Evolutionary conservation across 2,888 invertebrate genomes (phyloP), one percentile per base, ranked within the genome.

Genomic region (Rhagium mordax): DNA sequence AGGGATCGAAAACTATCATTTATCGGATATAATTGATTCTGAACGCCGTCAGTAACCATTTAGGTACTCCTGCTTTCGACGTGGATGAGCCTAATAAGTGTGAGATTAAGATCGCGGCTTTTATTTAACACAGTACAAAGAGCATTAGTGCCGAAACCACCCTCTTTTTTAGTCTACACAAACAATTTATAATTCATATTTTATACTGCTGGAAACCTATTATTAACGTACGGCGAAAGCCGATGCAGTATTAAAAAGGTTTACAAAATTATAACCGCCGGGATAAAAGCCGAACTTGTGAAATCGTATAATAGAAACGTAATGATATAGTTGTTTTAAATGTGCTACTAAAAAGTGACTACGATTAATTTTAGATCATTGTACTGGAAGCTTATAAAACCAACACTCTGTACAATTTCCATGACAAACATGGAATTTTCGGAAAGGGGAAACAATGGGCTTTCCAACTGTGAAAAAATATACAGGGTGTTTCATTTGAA

Each of bases 21-120:
- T 81, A 82, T 81, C 81, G 78, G 71, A 72, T 71, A 76, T 83
- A 83, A 83, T 84, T 83, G 83, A 82, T 81, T 79, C 77, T 73
- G 82, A 82, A 78, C 76, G 79, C 81, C 79, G 81, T 81, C 83
- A 62, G 48, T 55, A 57, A 64, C 62, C 62, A 70, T 62, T 70
- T 70, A 55, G 62, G 70, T 48, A 51, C 57, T 60, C 61, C 51
- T 48, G 66, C 67, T 55, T 41, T 71, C 24, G 71, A 71, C 66
- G 67, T 71, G 71, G 71, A 71, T 71, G 71, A 67, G 61, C 71
- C 67, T 71, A 71, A 71, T 71, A 71, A 61, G 60, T 55, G 55
- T 21, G 60, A 71, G 71, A 71, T 71, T 64, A 71, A 55, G 71
- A 71, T 71, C 71, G 66, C 67, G 66, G 67, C 71, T 71, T 61